These are phyloP conservation scores for Perognathus longimembris DNA, from an alignment of 2,113 vertebrate genomes.

Conservation along the genomic window DNA sequence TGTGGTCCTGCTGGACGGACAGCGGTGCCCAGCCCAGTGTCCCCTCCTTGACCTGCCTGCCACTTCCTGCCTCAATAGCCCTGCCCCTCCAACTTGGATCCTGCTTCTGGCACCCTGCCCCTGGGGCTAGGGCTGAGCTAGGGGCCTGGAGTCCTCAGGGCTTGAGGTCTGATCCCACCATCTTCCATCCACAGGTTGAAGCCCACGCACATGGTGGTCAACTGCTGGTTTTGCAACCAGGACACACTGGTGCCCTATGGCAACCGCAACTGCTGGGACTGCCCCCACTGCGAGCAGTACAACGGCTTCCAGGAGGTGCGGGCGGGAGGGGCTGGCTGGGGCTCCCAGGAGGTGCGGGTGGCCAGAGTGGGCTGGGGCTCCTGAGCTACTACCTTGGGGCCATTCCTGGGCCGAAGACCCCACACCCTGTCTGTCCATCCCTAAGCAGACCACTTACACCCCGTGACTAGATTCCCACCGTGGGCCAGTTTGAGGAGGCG, in stretches of 20 bases:
- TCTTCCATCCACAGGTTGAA: slow-evolving; percentile 88
- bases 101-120: fast-evolving
- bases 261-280: slow-evolving; percentile 99
- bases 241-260: slow-evolving; percentile 96
- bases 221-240: slow-evolving; percentile 98
- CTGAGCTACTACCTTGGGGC: not conserved
- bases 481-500: not conserved
- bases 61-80: fast-evolving
- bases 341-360: slow-evolving; percentile 94
- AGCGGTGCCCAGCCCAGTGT: no score
- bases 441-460: not conserved
- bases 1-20: no score
- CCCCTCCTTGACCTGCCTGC: fast-evolving
- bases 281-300: slow-evolving; percentile 98
- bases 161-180: not conserved
- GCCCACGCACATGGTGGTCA: slow-evolving; percentile 92
- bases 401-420: not conserved
- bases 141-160: fast-evolving
- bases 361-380: no score
- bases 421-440: not conserved
- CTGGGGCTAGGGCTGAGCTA: no score
- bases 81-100: not conserved
- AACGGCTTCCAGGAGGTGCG: slow-evolving; percentile 97
- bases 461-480: fast-evolving
- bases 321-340: slow-evolving; percentile 42